These are phyloP conservation scores for Oreotrochilus melanogaster DNA, from an alignment of 2,113 vertebrate species.

Conservation along the genomic window DNA sequence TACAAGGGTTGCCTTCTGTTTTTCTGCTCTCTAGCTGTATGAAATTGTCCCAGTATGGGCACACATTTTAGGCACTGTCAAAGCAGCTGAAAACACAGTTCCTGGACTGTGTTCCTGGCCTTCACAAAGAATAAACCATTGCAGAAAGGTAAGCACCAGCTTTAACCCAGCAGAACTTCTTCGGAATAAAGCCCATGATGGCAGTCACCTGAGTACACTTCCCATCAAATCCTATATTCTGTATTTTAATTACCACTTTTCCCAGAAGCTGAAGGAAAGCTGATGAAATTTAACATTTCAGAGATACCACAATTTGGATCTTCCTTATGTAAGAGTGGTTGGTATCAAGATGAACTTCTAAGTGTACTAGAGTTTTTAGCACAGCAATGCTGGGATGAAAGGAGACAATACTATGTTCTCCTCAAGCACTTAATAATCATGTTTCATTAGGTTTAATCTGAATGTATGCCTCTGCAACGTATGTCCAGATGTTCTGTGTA, in stretches of 20 bases:
- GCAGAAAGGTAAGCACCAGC: neutral
- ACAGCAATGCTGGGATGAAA: neutral
- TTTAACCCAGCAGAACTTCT: neutral
- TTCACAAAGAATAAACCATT: neutral
- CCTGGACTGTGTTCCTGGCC: neutral
- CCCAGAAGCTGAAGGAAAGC: neutral
- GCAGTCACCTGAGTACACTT: neutral
- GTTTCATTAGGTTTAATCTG: neutral
- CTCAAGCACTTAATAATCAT: neutral
- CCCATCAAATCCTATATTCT: neutral
- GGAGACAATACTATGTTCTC: neutral
- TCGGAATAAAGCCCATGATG: neutral
- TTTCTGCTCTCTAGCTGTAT: neutral
- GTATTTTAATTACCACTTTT: neutral
- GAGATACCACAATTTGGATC: neutral
- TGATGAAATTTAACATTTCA: neutral
- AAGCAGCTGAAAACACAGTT: neutral
- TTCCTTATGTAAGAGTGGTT: neutral
- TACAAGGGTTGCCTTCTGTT: neutral
- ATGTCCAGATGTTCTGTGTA: neutral
- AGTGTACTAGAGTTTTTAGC: neutral
- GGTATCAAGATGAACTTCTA: neutral
- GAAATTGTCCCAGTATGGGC: rapidly evolving
- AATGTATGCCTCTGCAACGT: neutral
- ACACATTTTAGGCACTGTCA: neutral